Evolutionary conservation across 2,797 vertebrate genomes (phyloP).

Genomic region (Phaenicophaeus curvirostris): DNA sequence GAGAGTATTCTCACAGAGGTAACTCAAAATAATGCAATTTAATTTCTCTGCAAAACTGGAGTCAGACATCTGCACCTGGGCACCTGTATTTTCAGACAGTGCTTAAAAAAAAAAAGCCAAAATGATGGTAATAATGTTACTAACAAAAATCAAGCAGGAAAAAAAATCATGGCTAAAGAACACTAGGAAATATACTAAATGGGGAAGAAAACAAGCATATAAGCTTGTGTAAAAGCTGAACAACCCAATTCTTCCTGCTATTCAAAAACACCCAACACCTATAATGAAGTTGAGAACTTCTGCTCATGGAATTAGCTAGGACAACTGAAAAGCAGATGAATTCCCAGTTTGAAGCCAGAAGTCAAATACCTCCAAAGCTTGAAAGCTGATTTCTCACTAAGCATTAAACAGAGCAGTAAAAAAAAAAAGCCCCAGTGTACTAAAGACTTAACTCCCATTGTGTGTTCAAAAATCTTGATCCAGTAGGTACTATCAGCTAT

Average conservation of each 20-base stretch:
- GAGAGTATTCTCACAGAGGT: not conserved
- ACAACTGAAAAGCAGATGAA: too few species aligned
- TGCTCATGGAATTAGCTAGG: not conserved
- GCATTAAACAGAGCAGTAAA: not conserved
- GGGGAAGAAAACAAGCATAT: not conserved
- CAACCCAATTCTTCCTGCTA: not conserved
- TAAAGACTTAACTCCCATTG: not conserved
- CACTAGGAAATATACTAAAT: not conserved
- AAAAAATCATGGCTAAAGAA: not conserved
- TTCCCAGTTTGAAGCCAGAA: not conserved
- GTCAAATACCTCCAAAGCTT: not conserved
- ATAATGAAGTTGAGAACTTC: not conserved
- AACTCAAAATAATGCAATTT: not conserved
- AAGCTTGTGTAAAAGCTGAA: not conserved
- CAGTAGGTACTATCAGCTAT: not conserved
- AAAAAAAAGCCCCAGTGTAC: not conserved
- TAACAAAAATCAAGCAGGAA: not conserved
- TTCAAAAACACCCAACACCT: not conserved
- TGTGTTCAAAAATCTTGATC: not conserved
- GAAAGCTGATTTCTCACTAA: not conserved
- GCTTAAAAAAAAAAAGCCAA: not conserved
- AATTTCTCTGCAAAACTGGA: not conserved
- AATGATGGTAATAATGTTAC: not conserved
- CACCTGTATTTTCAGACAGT: not conserved
- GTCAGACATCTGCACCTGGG: not conserved